A percentile compares a stretch with the other conserved stretches of the same genome.
Evolutionary conservation across 2,888 invertebrate species (phyloP).

Genomic region (Entomobrya multifasciata): DNA sequence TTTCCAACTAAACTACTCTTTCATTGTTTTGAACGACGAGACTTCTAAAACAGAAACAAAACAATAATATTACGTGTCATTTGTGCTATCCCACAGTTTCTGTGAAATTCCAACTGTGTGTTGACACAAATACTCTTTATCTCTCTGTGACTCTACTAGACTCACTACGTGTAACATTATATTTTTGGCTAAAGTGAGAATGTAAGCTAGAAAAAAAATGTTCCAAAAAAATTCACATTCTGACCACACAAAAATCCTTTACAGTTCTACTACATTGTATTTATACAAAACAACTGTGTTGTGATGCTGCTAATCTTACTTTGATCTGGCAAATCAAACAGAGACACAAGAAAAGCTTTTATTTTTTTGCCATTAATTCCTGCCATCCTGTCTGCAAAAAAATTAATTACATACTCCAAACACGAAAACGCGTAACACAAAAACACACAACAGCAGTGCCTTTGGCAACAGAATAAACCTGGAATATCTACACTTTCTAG

Average conservation of each 20-base stretch:
- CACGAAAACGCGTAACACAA: constrained; percentile 25
- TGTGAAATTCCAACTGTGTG: too few relatives aligned
- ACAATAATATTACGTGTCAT: too few relatives aligned
- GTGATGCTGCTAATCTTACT: constrained; percentile 15
- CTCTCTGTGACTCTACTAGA: too few relatives aligned
- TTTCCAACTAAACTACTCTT: too few relatives aligned
- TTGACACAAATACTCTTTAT: too few relatives aligned
- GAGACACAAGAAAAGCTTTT: background rate
- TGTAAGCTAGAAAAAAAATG: background rate
- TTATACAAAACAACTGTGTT: background rate
- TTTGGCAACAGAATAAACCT: background rate
- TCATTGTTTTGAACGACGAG: too few relatives aligned
- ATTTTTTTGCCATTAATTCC: constrained; percentile 9
- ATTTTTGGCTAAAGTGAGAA: background rate
- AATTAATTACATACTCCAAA: constrained; percentile 12
- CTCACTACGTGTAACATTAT: too few relatives aligned
- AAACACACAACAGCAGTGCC: background rate
- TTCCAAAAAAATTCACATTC: background rate
- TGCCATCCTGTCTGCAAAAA: background rate
- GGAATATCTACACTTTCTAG: too few relatives aligned
- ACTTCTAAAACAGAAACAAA: too few relatives aligned
- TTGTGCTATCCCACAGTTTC: too few relatives aligned
- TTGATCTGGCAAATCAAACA: constrained; percentile 40
- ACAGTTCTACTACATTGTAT: background rate
- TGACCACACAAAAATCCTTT: background rate